Evolutionary conservation across 2,888 invertebrate genomes (phyloP).

Genomic region (Acrobasis repandana): DNA sequence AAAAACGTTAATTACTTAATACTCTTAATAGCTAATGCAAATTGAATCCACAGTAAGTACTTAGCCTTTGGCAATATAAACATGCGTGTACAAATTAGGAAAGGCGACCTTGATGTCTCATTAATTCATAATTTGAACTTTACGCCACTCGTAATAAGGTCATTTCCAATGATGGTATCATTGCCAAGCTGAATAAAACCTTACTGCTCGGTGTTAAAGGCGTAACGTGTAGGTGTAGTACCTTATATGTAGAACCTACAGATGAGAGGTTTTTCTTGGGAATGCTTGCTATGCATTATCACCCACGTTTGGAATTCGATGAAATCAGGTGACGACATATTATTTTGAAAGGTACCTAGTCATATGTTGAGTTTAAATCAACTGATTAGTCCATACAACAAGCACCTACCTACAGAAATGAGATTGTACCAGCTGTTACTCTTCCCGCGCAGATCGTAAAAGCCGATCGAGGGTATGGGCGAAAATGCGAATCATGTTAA

Average conservation of each 20-base stretch:
- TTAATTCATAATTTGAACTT: slow-evolving; percentile 30
- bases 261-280: slow-evolving; percentile 13
- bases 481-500: too few species aligned
- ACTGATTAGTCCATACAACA: too few species aligned
- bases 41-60: slow-evolving; percentile 16
- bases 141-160: slow-evolving; percentile 30
- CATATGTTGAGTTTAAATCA: neutral
- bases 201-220: slow-evolving; percentile 25
- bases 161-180: slow-evolving; percentile 18
- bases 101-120: slow-evolving; percentile 30
- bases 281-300: slow-evolving; percentile 15
- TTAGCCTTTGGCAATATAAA: slow-evolving; percentile 29
- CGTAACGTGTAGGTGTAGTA: slow-evolving; percentile 27
- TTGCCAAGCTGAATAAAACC: slow-evolving; percentile 14
- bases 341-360: neutral
- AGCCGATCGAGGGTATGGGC: too few species aligned
- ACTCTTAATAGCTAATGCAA: slow-evolving; percentile 8
- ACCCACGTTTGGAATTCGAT: slow-evolving; percentile 11
- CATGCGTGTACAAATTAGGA: slow-evolving; percentile 29
- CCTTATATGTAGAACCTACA: slow-evolving; percentile 27
- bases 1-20: slow-evolving; percentile 25
- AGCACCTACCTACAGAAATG: too few species aligned
- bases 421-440: too few species aligned
- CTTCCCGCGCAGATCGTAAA: too few species aligned
- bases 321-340: slow-evolving; percentile 7